Conservation (phyloP, 2,113 vertebrate genomes). For the Cinclus mexicanus region DNA sequence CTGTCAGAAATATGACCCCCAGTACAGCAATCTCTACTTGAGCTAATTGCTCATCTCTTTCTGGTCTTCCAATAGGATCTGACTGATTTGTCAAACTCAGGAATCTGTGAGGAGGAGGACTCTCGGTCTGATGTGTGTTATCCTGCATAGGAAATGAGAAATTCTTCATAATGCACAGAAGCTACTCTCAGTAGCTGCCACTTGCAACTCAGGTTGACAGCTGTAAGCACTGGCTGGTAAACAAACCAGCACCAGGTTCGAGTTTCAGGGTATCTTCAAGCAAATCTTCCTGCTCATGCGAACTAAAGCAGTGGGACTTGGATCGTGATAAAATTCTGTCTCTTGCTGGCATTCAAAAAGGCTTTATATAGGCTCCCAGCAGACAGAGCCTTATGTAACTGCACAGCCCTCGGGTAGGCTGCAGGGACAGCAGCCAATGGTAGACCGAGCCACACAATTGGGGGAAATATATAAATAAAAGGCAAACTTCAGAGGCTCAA, state of each 20-base stretch:
- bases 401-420: constrained; percentile 50
- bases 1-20: constrained; percentile 76
- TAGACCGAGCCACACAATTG: constrained; percentile 20
- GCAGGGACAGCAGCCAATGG: constrained; percentile 61
- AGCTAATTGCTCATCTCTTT: constrained; percentile 78
- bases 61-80: constrained; percentile 53
- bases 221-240: constrained; percentile 4
- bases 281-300: neutral
- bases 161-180: constrained; percentile 67
- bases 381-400: constrained; percentile 64
- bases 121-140: neutral
- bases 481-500: constrained; percentile 47
- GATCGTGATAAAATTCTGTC: constrained; percentile 23
- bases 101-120: constrained; percentile 41
- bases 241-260: neutral
- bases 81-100: constrained; percentile 58
- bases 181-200: constrained; percentile 25
- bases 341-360: constrained; percentile 33
- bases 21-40: constrained; percentile 77
- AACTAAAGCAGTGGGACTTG: constrained; percentile 21
- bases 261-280: neutral
- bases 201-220: constrained; percentile 30
- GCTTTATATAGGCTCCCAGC: constrained; percentile 53
- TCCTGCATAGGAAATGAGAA: constrained; percentile 60
- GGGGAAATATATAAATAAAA: constrained; percentile 64